Base-by-base conservation (phyloP, 1,140 invertebrate species). In the Wiebesia pumilae region DNA sequence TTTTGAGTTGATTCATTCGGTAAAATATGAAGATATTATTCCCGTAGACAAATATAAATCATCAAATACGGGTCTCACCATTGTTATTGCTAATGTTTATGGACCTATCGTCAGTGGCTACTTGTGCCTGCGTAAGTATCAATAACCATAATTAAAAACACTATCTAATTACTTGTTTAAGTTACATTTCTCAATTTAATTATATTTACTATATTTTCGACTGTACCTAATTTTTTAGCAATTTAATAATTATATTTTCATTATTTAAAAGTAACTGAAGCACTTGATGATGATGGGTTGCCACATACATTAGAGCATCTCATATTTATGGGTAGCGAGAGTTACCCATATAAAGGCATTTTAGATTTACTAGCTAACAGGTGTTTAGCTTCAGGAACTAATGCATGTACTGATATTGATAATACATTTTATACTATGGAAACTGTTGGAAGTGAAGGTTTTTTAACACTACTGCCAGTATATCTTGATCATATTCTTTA, bases 291-390 rank as follows among this genome's bases (percentile, higher is more conserved):
- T 94, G 97, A 98, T 95, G 98, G 98, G 7, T 91, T 99, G 65
- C 98, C 98, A 0, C 98, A 99, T 91, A 98, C 98, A 24, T 93
- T 99, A 91, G 98, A 99, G 91, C 98, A 99, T 94, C 94, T 99
- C 14, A 96, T 99, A 33, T 99, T 99, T 93, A 94, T 99, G 90
- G 98, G 98, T 1, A 98, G 97, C 91, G 96, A 98, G 92, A 94
- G 96, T 0, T 98, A 98, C 93, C 98, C 98, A 0, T 98, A 97
- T 89, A 97, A 98, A 94, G 97, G 98, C 24, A 95, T 98, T 78
- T 93, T 99, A 69, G 98, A 99, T 93, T 93, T 98, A 40, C 92
- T 98, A 71, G 97, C 98, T 12, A 98, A 98, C 92, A 95, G 97
- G 47, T 98, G 97, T 90, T 94, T 98, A 87, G 97, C 97, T 14